phyloP scores from a whole-genome alignment of 2,797 vertebrate species.

The Labeo calbasu region DNA sequence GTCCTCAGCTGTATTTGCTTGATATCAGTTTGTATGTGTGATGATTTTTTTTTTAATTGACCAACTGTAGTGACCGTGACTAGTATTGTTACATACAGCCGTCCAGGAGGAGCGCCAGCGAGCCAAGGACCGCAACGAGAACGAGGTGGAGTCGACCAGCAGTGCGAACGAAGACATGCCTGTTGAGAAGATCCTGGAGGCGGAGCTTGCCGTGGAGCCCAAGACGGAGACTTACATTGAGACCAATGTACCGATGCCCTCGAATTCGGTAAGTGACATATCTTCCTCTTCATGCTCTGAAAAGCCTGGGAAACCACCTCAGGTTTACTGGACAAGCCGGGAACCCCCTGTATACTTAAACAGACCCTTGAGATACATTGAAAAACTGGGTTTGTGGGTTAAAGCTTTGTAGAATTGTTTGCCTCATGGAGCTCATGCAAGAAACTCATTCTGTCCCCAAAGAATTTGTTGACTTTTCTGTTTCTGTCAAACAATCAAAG shows the following conservation, averaged over 20 bases:
- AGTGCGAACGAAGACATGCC: slow-evolving; percentile 98
- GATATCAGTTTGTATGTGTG: not conserved
- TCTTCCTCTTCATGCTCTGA: not conserved
- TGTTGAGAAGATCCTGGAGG: slow-evolving; percentile 97
- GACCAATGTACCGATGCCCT: slow-evolving; percentile 87
- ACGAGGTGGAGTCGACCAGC: slow-evolving; percentile 93
- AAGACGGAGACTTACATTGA: slow-evolving; percentile 98
- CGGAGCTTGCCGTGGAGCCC: slow-evolving; percentile 95
- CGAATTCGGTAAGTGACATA: slow-evolving; percentile 87
- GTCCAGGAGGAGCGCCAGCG: slow-evolving; percentile 98
- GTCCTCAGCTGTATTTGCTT: no score
- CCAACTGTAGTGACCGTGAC: slow-evolving; percentile 82
- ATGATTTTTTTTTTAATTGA: slow-evolving; percentile 28
- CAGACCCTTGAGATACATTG: not conserved
- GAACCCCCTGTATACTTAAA: not conserved
- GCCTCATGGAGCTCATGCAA: not conserved
- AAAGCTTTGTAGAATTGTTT: not conserved
- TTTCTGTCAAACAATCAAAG: not conserved
- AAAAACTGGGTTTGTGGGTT: not conserved
- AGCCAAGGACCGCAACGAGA: slow-evolving; percentile 93
- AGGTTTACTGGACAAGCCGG: not conserved
- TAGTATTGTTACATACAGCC: slow-evolving; percentile 86
- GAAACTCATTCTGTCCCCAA: not conserved
- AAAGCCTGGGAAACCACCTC: not conserved
- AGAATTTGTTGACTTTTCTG: not conserved